phyloP scores from a whole-genome alignment of 2,797 vertebrate genomes.

The Dryobates pubescens region DNA sequence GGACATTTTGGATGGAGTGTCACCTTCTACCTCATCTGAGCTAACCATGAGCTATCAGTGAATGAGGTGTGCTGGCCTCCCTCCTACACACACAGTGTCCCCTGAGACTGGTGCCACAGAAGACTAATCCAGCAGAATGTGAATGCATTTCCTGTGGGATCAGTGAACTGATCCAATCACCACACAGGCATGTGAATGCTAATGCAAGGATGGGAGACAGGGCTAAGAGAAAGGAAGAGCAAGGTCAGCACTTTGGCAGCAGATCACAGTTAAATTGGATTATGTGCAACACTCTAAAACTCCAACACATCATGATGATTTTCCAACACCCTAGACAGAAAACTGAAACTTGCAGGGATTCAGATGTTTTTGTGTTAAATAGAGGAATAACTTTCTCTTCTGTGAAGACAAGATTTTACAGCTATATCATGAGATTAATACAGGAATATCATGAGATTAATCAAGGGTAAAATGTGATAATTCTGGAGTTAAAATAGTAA shows the following conservation, averaged over 20 bases:
- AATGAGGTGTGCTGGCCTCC: background rate
- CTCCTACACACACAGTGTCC: background rate
- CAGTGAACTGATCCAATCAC: background rate
- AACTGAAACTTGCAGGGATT: background rate
- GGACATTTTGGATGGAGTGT: slow-evolving; percentile 16
- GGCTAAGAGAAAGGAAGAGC: slow-evolving; percentile 21
- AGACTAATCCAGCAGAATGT: slow-evolving; percentile 10
- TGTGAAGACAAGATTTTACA: background rate
- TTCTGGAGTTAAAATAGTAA: background rate
- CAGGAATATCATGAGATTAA: background rate
- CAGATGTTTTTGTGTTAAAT: background rate
- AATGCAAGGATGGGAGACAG: background rate
- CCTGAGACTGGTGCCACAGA: background rate
- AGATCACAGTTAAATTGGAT: background rate
- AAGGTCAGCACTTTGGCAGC: slow-evolving; percentile 16
- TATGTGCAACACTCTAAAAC: background rate
- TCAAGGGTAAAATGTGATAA: background rate
- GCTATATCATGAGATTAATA: background rate
- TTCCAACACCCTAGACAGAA: background rate
- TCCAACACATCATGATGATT: background rate
- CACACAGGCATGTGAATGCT: background rate
- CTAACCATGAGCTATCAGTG: background rate
- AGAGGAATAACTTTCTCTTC: background rate
- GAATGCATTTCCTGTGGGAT: background rate
- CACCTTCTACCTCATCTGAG: background rate